Base-by-base conservation (phyloP, 2,888 invertebrate species). In the Schizotus pectinicornis region DNA sequence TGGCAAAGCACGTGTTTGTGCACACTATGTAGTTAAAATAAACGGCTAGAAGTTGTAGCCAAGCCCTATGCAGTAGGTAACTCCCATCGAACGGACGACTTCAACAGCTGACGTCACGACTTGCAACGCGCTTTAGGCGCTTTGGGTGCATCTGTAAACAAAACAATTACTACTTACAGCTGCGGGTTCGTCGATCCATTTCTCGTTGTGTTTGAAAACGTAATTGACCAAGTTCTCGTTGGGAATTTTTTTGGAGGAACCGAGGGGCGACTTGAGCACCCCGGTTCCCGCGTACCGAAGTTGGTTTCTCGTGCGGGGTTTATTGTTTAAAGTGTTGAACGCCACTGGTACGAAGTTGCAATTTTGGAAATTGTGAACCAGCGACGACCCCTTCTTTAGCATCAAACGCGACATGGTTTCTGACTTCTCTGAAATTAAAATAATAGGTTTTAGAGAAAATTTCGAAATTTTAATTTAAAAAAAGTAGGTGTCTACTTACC, bases 111-210 rank as follows among this genome's bases (percentile, higher is more conserved):
- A 7, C 7, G 38, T 37, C 38, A 37, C 12, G 8, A 39, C 9
- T 45, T 45, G n/a, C 32, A 33, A 45, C 12, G 2, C 14, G 9
- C 8, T 3, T 39, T 39, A n/a, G 13, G 39, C 13, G 3, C 39
- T 6, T 11, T 5, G 22, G 2, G 22, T 22, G 22, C 22, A 22
- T 1, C 8, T 12, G 8, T 39, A 39, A 9, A 48, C 8, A 55
- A 43, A 13, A 54, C 12, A 9, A n/a, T n/a, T 35, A 36, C 14
- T 36, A 84, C 87, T 86, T 80, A 89, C 89, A 80, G 87, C 81
- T 56, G 85, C 85, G 22, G 87, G 85, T 65, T 87, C 84, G 12
- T 83, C 79, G 7, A 82, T 77, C 83, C 85, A 86, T 58, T 83
- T 72, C 41, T 84, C 83, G 30, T 81, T 67, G 65, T 85, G 81